phyloP scores from a whole-genome alignment of 1,140 invertebrate species.

The Stegodyphus mimosarum region DNA sequence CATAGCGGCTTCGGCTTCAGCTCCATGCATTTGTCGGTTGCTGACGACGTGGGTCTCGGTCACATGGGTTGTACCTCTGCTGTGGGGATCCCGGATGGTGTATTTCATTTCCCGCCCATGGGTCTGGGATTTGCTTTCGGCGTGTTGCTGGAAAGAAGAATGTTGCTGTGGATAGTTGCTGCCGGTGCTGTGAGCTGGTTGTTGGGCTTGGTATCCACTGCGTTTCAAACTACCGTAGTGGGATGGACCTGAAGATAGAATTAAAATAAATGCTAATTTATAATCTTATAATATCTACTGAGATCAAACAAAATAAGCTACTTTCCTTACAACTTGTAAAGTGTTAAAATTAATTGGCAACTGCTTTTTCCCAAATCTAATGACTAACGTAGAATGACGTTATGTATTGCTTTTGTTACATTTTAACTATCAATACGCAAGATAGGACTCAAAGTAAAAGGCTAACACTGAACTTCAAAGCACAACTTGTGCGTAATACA shows the following conservation, averaged over 20 bases:
- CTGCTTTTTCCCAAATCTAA: too few species aligned
- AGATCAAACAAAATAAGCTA: too few species aligned
- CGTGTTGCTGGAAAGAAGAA: not conserved
- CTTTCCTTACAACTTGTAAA: too few species aligned
- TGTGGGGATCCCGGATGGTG: conserved; percentile 50
- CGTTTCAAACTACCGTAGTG: conserved; percentile 17
- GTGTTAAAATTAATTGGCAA: too few species aligned
- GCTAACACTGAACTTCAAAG: too few species aligned
- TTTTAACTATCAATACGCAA: too few species aligned
- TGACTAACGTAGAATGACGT: too few species aligned
- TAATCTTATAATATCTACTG: too few species aligned
- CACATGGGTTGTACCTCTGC: conserved; percentile 41
- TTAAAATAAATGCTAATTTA: too few species aligned
- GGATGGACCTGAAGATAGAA: conserved; percentile 15
- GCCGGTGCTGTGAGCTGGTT: not conserved
- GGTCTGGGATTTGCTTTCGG: conserved; percentile 24
- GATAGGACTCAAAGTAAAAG: too few species aligned
- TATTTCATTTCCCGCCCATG: conserved; percentile 56
- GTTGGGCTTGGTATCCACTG: conserved; percentile 29
- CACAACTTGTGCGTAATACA: too few species aligned
- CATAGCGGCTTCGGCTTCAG: conserved; percentile 58
- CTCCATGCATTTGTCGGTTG: conserved; percentile 52
- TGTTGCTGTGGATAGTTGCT: conserved; percentile 24
- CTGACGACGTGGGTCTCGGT: conserved; percentile 54
- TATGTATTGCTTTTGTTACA: too few species aligned